Evolutionary conservation across 2,113 vertebrate species (phyloP), one percentile per base, ranked within the genome.

Genomic region (Electrona antarctica): DNA sequence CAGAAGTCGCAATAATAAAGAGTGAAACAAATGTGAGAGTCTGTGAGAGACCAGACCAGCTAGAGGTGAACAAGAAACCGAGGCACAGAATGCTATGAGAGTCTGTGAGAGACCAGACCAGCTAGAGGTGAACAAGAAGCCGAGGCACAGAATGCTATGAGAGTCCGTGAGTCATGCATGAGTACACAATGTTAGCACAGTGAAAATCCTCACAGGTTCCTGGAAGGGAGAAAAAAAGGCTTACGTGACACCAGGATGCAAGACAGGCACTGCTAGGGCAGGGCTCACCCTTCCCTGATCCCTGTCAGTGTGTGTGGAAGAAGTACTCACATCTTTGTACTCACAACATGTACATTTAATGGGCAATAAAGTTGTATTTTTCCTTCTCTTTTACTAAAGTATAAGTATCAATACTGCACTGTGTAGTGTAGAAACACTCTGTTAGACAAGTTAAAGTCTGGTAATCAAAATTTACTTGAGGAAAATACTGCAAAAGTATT

Each of bases 171-270:
- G 67, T 92, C 89, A 92, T 83, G 84, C 87, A 72, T 89, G 85
- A 88, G 87, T 86, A 90, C 91, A 92, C 90, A 87, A 83, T 88
- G 90, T 90, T 81, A 89, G 86, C 71, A 64, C 73, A 57, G 86
- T 87, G 89, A 91, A 92, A 90, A 90, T 88, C 90, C 87, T 91
- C 81, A 69, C 90, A 88, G 77, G 88, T 88, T 92, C 89, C 86
- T 88, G 91, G 89, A 92, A 88, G 89, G 88, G 91, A 83, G 88
- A 82, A 90, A 90, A 84, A 88, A 75, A 73, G 71, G 47, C 66
- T 90, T 89, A 85, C 85, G 87, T 88, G 87, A 91, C 88, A 91
- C 89, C 91, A 92, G 91, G 91, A 93, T 92, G 89, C 88, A 89
- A 86, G 83, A 79, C 81, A 77, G 21, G 83, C 69, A 73, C 71